Conservation (phyloP, 2,113 vertebrate species). For the Anhinga rufa region DNA sequence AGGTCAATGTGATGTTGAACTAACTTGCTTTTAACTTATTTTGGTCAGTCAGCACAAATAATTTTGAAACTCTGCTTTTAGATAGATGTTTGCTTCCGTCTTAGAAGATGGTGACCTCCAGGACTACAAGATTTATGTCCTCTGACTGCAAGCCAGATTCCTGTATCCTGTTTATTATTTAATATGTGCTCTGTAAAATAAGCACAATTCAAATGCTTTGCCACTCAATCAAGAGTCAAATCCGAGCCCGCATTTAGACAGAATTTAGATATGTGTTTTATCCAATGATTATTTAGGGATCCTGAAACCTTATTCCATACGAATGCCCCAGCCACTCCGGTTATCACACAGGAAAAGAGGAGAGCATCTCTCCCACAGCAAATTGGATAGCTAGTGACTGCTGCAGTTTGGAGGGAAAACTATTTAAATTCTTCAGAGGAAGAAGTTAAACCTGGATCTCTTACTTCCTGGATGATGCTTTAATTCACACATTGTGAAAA, state of each 20-base stretch:
- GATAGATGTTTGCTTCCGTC: conserved; percentile 16
- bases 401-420: background rate
- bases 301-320: background rate
- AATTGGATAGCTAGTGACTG: background rate
- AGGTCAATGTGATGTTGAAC: background rate
- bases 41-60: conserved; percentile 11
- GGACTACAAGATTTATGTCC: conserved; percentile 29
- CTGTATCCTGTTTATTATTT: conserved; percentile 56
- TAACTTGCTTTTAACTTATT: background rate
- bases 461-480: background rate
- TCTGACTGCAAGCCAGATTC: conserved; percentile 1
- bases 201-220: background rate
- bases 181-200: background rate
- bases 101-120: conserved; percentile 21
- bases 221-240: background rate
- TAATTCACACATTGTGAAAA: background rate
- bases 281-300: background rate
- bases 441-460: background rate
- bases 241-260: background rate
- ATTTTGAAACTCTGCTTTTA: background rate
- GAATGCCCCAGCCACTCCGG: background rate
- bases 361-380: background rate
- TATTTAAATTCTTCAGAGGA: background rate
- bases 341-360: background rate
- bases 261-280: background rate